These are phyloP conservation scores for Volucella inanis DNA, from an alignment of 2,888 invertebrate species.

Conservation along the genomic window DNA sequence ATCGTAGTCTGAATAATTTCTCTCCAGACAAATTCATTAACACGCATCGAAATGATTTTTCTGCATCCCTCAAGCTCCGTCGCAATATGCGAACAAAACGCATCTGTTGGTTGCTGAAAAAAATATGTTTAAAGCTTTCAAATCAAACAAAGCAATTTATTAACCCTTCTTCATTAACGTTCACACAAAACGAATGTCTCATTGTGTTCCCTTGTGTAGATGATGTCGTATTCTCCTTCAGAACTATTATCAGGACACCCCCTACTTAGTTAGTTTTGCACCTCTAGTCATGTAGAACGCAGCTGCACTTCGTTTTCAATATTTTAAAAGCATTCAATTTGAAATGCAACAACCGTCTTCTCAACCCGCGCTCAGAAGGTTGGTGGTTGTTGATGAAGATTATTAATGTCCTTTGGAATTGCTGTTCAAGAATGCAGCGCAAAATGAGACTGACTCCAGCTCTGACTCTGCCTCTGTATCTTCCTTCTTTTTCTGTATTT, in stretches of 20 bases:
- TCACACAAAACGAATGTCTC: neutral
- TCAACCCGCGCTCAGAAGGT: neutral
- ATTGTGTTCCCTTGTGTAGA: neutral
- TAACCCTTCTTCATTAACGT: conserved; percentile 21
- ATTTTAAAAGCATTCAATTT: conserved; percentile 70
- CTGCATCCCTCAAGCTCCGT: too few relatives aligned
- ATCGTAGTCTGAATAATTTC: too few relatives aligned
- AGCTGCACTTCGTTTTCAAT: conserved; percentile 66
- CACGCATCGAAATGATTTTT: too few relatives aligned
- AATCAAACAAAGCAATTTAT: conserved; percentile 22
- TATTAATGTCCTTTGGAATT: conserved; percentile 69
- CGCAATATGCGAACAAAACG: too few relatives aligned
- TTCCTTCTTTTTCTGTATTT: neutral
- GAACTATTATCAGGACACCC: neutral
- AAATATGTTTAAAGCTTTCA: conserved; percentile 2
- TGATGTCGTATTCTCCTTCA: neutral
- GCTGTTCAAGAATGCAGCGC: conserved; percentile 27
- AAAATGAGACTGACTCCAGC: neutral
- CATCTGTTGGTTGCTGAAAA: too few relatives aligned
- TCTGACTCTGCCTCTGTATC: neutral
- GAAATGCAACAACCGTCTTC: conserved; percentile 64
- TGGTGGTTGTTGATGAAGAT: conserved; percentile 17
- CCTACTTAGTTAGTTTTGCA: neutral
- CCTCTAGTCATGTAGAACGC: conserved; percentile 16
- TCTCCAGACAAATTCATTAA: too few relatives aligned